Percentiles rank a stretch among this genome's conserved stretches.
phyloP scores from a whole-genome alignment of 2,888 invertebrate species.

The Eurois occulta region DNA sequence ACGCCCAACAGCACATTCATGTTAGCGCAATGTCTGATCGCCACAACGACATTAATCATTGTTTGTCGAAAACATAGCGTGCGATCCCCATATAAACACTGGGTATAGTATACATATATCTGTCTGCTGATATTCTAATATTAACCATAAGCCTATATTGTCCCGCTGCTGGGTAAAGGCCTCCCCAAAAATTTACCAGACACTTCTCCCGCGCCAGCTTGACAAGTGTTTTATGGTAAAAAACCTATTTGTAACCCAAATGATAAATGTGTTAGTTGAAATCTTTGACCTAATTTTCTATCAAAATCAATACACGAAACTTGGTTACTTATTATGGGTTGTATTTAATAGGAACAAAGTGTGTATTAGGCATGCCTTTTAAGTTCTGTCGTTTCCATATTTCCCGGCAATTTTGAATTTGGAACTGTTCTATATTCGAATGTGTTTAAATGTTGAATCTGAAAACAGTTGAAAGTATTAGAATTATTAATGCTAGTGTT shows the following conservation, averaged over 20 bases:
- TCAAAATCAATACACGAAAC: constrained; percentile 40
- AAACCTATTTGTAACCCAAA: constrained; percentile 17
- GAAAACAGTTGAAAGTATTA: too few relatives aligned
- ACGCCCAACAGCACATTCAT: constrained; percentile 76
- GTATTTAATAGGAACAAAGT: neutral
- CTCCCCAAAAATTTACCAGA: neutral
- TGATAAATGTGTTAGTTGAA: constrained; percentile 18
- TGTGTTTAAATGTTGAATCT: too few relatives aligned
- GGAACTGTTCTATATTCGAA: too few relatives aligned
- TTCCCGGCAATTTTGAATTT: too few relatives aligned
- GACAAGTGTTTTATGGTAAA: neutral
- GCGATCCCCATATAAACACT: neutral
- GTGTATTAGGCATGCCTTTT: too few relatives aligned
- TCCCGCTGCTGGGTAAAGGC: neutral
- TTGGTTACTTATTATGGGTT: constrained; percentile 1
- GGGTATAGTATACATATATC: too few relatives aligned
- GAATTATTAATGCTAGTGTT: too few relatives aligned
- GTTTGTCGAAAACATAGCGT: constrained; percentile 3
- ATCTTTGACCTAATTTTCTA: constrained; percentile 43
- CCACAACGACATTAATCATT: constrained; percentile 42
- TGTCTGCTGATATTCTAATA: neutral
- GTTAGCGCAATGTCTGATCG: constrained; percentile 63
- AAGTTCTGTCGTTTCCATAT: too few relatives aligned
- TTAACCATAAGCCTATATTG: neutral
- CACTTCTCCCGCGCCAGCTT: neutral